phyloP scores from a whole-genome alignment of 1,140 invertebrate species.

The Tetramorium simillimum region DNA sequence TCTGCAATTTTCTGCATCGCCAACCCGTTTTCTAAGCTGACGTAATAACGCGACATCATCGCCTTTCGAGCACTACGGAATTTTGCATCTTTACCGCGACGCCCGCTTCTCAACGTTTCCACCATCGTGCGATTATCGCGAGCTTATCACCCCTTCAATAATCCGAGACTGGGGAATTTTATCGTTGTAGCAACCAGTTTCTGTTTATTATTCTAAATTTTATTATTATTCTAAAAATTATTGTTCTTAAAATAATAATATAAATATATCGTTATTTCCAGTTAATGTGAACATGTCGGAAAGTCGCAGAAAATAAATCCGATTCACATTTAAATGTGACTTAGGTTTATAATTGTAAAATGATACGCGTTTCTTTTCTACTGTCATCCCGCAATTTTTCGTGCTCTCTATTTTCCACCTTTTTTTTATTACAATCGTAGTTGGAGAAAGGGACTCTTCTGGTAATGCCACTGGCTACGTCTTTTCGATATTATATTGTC shows the following conservation, averaged over 20 bases:
- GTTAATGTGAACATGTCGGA: not conserved
- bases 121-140: not conserved
- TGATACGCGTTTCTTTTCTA: constrained; percentile 20
- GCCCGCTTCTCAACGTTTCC: not conserved
- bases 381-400: not conserved
- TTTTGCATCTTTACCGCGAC: constrained; percentile 40
- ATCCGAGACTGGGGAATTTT: not conserved
- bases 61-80: not conserved
- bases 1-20: constrained; percentile 68
- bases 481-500: constrained; percentile 68
- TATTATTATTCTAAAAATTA: too few species aligned
- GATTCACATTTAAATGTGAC: not conserved
- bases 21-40: constrained; percentile 36
- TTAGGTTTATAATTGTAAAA: not conserved
- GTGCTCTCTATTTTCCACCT: not conserved
- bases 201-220: too few species aligned
- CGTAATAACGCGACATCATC: constrained; percentile 43
- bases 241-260: not conserved
- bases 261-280: not conserved
- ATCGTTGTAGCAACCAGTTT: not conserved
- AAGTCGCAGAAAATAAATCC: not conserved
- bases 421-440: constrained; percentile 19
- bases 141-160: constrained; percentile 4
- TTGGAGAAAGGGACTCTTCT: not conserved
- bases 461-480: constrained; percentile 53